A percentile compares a stretch with the other conserved stretches of the same genome.
Conservation (phyloP, 2,888 invertebrate genomes). For the Heliconius ethilla region DNA sequence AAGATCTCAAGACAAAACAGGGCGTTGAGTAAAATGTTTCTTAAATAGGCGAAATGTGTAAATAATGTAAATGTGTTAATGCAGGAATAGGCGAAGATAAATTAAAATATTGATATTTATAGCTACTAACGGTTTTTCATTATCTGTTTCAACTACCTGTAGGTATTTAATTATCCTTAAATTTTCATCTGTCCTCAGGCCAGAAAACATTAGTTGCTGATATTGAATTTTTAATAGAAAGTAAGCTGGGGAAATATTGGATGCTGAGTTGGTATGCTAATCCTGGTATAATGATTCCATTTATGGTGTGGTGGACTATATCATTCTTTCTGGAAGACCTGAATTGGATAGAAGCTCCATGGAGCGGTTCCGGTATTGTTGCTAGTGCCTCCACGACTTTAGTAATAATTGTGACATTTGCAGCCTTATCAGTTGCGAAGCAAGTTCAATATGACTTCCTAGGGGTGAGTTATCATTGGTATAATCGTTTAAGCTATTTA, state of each 20-base stretch:
- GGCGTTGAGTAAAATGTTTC: too few relatives aligned
- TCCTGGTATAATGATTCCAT: conserved; percentile 53
- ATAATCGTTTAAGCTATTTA: conserved; percentile 26
- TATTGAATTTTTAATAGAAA: conserved; percentile 65
- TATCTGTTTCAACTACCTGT: neutral
- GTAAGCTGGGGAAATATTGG: conserved; percentile 57
- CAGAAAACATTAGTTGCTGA: conserved; percentile 66
- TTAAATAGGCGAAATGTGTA: too few relatives aligned
- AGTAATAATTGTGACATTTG: conserved; percentile 52
- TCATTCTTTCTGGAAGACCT: conserved; percentile 43
- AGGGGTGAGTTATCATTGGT: conserved; percentile 46
- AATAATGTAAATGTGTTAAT: too few relatives aligned
- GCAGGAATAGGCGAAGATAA: neutral
- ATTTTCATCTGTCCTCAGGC: conserved; percentile 52
- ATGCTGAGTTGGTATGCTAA: conserved; percentile 63
- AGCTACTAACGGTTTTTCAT: too few relatives aligned
- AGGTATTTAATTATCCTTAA: neutral
- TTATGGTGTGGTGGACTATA: conserved; percentile 63
- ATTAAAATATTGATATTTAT: neutral
- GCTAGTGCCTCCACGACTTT: conserved; percentile 46
- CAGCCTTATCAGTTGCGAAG: conserved; percentile 56
- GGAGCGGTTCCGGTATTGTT: conserved; percentile 51
- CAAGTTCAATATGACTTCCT: conserved; percentile 68
- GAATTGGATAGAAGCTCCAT: conserved; percentile 55
- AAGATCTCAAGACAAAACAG: too few relatives aligned